Evolutionary conservation across 2,888 invertebrate genomes (phyloP).

Genomic region (Acleris sparsana): DNA sequence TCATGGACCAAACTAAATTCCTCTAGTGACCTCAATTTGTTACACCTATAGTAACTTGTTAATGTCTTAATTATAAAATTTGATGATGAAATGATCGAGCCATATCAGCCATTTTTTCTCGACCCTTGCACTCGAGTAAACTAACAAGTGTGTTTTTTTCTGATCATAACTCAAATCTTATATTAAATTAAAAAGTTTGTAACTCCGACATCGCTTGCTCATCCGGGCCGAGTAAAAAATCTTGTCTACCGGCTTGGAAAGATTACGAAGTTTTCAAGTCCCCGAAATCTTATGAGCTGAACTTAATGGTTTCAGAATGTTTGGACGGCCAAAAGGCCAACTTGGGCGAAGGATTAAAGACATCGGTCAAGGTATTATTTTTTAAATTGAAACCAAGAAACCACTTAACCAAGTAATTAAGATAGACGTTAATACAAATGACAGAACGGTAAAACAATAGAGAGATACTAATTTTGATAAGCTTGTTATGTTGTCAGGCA

Average conservation of each 20-base stretch:
- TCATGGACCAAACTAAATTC: no score
- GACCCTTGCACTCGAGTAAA: conserved; percentile 10
- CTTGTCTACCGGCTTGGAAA: conserved; percentile 60
- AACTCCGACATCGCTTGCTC: conserved; percentile 42
- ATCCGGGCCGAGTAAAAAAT: conserved; percentile 57
- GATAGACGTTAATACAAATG: no score
- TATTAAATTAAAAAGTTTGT: conserved; percentile 37
- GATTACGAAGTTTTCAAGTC: conserved; percentile 54
- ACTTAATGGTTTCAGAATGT: conserved; percentile 27
- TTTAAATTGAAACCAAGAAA: no score
- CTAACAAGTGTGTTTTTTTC: conserved; percentile 18
- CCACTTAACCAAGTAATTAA: no score
- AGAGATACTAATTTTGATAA: no score
- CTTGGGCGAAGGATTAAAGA: conserved; percentile 25
- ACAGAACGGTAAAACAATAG: no score
- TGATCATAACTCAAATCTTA: conserved; percentile 34
- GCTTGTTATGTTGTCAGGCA: no score
- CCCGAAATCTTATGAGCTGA: conserved; percentile 35
- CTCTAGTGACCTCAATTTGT: no score
- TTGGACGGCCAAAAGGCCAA: conserved; percentile 15
- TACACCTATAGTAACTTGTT: background rate
- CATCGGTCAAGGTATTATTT: background rate
- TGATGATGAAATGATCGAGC: background rate
- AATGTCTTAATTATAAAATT: no score
- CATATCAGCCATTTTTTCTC: background rate